Percentiles rank a stretch among this genome's conserved stretches.
phyloP scores from a whole-genome alignment of 1,140 invertebrate genomes.

The Neodiprion fabricii region DNA sequence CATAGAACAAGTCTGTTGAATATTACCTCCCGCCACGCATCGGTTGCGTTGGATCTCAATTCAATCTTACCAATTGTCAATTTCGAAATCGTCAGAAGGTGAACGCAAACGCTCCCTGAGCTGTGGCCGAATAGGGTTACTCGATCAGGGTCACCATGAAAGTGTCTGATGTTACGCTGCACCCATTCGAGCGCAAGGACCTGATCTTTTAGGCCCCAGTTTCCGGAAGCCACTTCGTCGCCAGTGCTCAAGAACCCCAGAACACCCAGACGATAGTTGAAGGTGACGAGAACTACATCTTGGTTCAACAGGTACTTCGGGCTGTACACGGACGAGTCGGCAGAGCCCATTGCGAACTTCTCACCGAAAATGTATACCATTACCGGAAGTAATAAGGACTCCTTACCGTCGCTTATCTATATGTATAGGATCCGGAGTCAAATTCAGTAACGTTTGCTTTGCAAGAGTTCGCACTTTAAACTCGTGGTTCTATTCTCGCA shows the following conservation, averaged over 20 bases:
- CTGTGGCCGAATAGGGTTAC: too few relatives aligned
- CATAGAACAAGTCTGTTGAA: too few relatives aligned
- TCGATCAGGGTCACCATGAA: conserved; percentile 23
- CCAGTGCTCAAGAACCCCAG: conserved; percentile 13
- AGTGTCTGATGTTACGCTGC: conserved; percentile 52
- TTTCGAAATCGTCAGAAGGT: too few relatives aligned
- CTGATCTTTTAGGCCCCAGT: conserved; percentile 56
- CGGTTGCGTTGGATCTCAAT: too few relatives aligned
- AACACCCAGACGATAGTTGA: too few relatives aligned
- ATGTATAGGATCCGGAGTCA: not conserved
- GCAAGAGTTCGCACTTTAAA: too few relatives aligned
- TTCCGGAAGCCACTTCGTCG: conserved; percentile 22
- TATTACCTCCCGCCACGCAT: too few relatives aligned
- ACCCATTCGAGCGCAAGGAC: conserved; percentile 20
- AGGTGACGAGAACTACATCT: too few relatives aligned
- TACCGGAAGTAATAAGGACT: conserved; percentile 19
- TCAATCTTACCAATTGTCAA: too few relatives aligned
- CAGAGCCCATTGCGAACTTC: conserved; percentile 55
- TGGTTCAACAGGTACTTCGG: too few relatives aligned
- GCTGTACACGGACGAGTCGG: conserved; percentile 47
- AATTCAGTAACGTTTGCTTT: conserved; percentile 23
- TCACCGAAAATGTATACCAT: conserved; percentile 57
- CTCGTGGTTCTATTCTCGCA: too few relatives aligned
- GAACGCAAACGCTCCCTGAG: too few relatives aligned
- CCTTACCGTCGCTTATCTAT: conserved; percentile 3